Evolutionary conservation across 2,113 vertebrate species (phyloP).

Genomic region (Serinus canaria): DNA sequence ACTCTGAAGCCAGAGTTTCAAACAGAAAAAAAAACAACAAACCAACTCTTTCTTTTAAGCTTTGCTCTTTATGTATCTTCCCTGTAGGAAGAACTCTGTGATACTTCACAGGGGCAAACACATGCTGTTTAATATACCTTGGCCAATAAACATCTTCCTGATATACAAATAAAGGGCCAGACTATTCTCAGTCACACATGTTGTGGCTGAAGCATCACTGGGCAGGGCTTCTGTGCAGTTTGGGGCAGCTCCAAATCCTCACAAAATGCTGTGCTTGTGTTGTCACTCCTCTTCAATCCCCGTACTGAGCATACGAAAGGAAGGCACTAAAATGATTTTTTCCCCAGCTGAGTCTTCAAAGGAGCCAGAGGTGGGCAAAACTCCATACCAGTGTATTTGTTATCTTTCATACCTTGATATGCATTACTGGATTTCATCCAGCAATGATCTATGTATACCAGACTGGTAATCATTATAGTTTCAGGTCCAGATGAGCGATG

Average conservation of each 20-base stretch:
- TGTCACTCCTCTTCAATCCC: accelerated
- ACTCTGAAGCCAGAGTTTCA: neutral
- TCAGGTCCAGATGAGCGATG: neutral
- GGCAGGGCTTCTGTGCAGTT: neutral
- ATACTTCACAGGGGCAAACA: neutral
- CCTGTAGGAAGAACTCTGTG: neutral
- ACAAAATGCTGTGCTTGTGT: neutral
- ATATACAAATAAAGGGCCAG: neutral
- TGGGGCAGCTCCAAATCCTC: neutral
- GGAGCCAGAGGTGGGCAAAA: neutral
- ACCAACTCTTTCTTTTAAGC: neutral
- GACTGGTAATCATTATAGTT: neutral
- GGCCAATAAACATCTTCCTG: neutral
- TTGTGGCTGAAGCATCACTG: neutral
- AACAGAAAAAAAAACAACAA: neutral
- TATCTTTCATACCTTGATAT: neutral
- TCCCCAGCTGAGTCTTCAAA: neutral
- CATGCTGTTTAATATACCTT: neutral
- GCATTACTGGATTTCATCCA: neutral
- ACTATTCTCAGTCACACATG: neutral
- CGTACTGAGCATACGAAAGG: accelerated
- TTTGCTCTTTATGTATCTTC: neutral
- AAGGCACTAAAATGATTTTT: neutral
- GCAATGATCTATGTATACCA: neutral
- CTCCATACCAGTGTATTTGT: neutral